Base-by-base conservation (phyloP, 2,797 vertebrate species). In the Gobionotothen gibberifrons region DNA sequence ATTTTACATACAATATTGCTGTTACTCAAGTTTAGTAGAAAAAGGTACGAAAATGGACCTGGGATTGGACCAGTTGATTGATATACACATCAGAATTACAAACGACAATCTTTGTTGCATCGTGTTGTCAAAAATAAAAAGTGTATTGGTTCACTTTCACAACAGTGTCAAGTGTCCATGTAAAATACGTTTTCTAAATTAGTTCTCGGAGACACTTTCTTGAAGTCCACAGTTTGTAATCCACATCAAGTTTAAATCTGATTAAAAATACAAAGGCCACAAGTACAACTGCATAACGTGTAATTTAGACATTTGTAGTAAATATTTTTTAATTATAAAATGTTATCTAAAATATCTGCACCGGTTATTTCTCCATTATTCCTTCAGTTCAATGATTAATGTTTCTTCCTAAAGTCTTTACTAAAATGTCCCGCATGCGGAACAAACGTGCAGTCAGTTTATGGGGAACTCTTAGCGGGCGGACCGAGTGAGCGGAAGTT, bases 401-500 rank as follows among this genome's bases (percentile, higher is more conserved):
- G 9, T 4, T 32, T 40, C n/a, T 26, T 4, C 14, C 4, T 19
- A 3, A 15, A 4, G 19, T 44, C 7, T 9, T 36, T 7, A 21
- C 22, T 57, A n/a, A 4, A 36, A 66, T 17, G 48, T 3, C 5
- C 0, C 3, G 19, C 32, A 32, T 4, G 55, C 74, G 90, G 90
- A 93, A 90, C 70, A 0, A 40, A 48, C 13, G 3, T 19, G 1
- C 0, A 1, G 0, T 1, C 3, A 3, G 12, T 80, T 71, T 44
- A 58, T 48, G 15, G 84, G 89, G 85, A 81, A 17, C 8, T 7
- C 4, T 80, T 84, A 39, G 0, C 15, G 3, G 15, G 3, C 47
- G 85, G 83, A 87, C 78, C 56, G 12, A 29, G 0, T 5, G 0
- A 55, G 17, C 85, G 77, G 85, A 83, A 79, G 75, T 67, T 59